Evolutionary conservation across 92 coral and sea anemone genomes (phyloP).

Genomic region (Montipora capitata): DNA sequence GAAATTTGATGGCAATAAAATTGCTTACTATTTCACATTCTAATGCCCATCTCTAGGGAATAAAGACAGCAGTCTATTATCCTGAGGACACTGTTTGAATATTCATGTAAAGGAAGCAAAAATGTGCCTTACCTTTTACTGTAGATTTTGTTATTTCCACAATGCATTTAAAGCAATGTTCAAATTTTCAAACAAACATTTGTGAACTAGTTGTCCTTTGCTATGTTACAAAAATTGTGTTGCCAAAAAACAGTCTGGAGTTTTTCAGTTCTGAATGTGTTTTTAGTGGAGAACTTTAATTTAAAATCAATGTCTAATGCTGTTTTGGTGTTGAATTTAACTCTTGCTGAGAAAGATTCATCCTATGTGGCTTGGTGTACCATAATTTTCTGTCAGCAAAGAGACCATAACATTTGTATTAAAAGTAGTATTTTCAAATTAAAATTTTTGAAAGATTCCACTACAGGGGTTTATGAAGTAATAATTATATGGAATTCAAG

Average conservation of each 20-base stretch:
- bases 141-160: constrained; percentile 3
- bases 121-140: neutral
- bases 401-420: neutral
- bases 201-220: neutral
- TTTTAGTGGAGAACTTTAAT: constrained; percentile 11
- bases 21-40: neutral
- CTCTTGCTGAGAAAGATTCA: constrained; percentile 36
- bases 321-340: constrained; percentile 32
- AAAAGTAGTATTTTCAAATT: constrained; percentile 5
- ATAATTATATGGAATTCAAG: constrained; percentile 8
- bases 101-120: constrained; percentile 34
- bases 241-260: neutral
- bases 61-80: constrained; percentile 21
- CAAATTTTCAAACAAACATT: neutral
- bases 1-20: constrained; percentile 32
- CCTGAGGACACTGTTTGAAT: constrained; percentile 21
- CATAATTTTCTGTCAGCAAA: constrained; percentile 9
- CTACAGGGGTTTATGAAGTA: neutral
- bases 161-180: neutral
- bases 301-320: constrained; percentile 6
- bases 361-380: neutral
- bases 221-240: constrained; percentile 25
- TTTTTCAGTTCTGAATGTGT: neutral
- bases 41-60: constrained; percentile 10
- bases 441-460: neutral